These are phyloP conservation scores for Pachypeltis micranthus DNA, from an alignment of 1,140 invertebrate species.

Conservation along the genomic window DNA sequence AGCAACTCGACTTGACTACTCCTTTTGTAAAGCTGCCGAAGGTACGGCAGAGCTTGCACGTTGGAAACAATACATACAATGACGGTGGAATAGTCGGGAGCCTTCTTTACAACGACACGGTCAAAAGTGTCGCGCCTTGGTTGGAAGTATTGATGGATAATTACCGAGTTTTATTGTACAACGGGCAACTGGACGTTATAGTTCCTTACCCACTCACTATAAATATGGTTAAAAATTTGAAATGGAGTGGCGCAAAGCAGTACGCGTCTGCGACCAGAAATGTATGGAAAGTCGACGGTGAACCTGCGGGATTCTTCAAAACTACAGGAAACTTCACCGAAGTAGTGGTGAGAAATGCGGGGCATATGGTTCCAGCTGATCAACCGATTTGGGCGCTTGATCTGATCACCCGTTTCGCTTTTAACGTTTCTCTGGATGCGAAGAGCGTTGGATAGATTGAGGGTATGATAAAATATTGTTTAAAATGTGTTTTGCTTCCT, in stretches of 20 bases:
- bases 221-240: constrained; percentile 46
- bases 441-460: too few species aligned
- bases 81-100: constrained; percentile 47
- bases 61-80: constrained; percentile 51
- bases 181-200: constrained; percentile 66
- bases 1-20: neutral
- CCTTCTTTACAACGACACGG: constrained; percentile 58
- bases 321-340: constrained; percentile 49
- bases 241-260: constrained; percentile 50
- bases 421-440: neutral
- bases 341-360: constrained; percentile 64
- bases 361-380: constrained; percentile 72
- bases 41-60: constrained; percentile 63
- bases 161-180: constrained; percentile 63
- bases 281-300: constrained; percentile 18
- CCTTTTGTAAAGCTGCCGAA: neutral
- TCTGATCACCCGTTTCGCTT: constrained; percentile 62
- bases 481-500: too few species aligned
- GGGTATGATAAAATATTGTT: too few species aligned
- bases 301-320: constrained; percentile 26
- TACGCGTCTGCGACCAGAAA: constrained; percentile 49
- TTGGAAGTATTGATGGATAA: constrained; percentile 51
- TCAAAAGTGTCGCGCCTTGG: constrained; percentile 67
- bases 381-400: constrained; percentile 66
- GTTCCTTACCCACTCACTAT: constrained; percentile 65